Conservation (phyloP, 2,888 invertebrate species). For the Drosophila sordidula region DNA sequence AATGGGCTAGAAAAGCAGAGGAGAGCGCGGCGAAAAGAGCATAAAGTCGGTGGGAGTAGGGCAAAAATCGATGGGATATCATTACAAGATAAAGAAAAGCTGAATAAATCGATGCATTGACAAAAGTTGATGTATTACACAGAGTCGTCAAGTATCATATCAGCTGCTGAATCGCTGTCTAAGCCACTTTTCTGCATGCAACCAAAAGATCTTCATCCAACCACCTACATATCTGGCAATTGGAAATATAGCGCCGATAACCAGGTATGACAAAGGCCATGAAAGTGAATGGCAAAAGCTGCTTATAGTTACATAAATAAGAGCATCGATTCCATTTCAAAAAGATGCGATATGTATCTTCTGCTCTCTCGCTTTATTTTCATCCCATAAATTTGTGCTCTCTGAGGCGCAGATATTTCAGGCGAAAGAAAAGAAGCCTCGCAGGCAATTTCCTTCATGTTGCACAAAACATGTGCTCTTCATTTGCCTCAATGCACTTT, state of each 20-base stretch:
- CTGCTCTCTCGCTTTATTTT: conserved; percentile 1
- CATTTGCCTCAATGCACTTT: conserved; percentile 45
- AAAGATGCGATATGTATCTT: conserved; percentile 5
- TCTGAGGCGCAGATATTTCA: conserved; percentile 14
- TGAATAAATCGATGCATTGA: conserved; percentile 46
- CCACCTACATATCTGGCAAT: conserved; percentile 1
- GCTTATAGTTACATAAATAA: conserved; percentile 4
- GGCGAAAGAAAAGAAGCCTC: conserved; percentile 31
- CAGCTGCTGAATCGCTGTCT: conserved; percentile 3
- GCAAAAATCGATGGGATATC: conserved; percentile 23
- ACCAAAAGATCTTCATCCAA: not conserved
- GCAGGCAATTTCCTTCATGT: conserved; percentile 22
- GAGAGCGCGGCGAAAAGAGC: conserved; percentile 4
- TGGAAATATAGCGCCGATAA: not conserved
- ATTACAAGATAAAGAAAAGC: conserved; percentile 18
- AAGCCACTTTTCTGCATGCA: conserved; percentile 8
- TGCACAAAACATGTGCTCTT: conserved; percentile 44
- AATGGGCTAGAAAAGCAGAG: conserved; percentile 40
- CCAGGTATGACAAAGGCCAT: not conserved
- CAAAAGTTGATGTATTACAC: conserved; percentile 15
- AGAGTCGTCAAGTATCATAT: not conserved
- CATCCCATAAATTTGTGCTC: conserved; percentile 10
- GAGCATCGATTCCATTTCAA: conserved; percentile 13
- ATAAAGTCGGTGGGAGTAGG: conserved; percentile 1
- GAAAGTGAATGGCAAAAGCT: not conserved